These are phyloP conservation scores for Nymphalis urticae DNA, from an alignment of 2,888 invertebrate species.

Conservation along the genomic window DNA sequence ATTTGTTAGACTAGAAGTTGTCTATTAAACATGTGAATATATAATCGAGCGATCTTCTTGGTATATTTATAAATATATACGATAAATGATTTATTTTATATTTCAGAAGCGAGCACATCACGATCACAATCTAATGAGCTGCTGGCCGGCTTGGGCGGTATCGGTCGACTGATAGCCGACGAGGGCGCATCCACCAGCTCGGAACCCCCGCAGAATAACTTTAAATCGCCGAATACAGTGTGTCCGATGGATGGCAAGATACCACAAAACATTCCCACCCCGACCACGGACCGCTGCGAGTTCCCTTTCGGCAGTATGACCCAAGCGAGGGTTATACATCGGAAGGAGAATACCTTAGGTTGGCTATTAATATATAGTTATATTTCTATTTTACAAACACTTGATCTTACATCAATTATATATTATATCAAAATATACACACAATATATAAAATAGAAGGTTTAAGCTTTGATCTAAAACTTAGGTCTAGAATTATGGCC, in stretches of 20 bases:
- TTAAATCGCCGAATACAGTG: slow-evolving; percentile 93
- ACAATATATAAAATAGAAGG: too few species aligned
- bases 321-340: slow-evolving; percentile 92
- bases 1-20: too few species aligned
- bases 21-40: too few species aligned
- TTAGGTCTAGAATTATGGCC: too few species aligned
- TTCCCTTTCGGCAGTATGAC: slow-evolving; percentile 97
- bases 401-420: too few species aligned
- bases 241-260: slow-evolving; percentile 91
- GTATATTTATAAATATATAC: too few species aligned
- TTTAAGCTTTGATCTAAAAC: too few species aligned
- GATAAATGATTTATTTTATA: not conserved
- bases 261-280: slow-evolving; percentile 80
- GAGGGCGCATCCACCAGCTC: slow-evolving; percentile 59
- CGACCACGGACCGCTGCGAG: slow-evolving; percentile 81
- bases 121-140: slow-evolving; percentile 61
- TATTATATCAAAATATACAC: too few species aligned
- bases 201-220: slow-evolving; percentile 77
- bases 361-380: slow-evolving; percentile 29
- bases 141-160: slow-evolving; percentile 65
- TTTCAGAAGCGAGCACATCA: slow-evolving; percentile 65
- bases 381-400: too few species aligned
- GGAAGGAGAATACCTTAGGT: slow-evolving; percentile 84
- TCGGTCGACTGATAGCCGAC: slow-evolving; percentile 50
- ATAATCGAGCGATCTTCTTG: too few species aligned